These are phyloP conservation scores for Cecropterus lyciades DNA, from an alignment of 1,140 invertebrate genomes.

Conservation along the genomic window DNA sequence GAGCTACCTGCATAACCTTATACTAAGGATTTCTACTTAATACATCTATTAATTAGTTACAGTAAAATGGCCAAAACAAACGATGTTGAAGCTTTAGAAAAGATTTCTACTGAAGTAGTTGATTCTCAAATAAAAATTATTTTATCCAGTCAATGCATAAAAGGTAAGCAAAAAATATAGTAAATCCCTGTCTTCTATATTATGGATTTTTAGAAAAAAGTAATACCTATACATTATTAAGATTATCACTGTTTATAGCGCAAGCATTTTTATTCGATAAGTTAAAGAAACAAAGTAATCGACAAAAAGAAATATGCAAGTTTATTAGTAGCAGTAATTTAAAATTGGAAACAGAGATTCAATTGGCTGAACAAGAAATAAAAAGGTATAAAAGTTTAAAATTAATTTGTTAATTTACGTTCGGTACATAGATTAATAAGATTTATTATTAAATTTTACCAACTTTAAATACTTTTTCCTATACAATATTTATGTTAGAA, in stretches of 20 bases:
- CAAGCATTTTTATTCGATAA: conserved; percentile 58
- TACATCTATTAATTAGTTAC: not conserved
- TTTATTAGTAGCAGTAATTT: conserved; percentile 61
- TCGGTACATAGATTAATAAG: not conserved
- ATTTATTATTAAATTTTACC: conserved; percentile 16
- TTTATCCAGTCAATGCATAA: conserved; percentile 61
- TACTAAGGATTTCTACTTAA: not conserved
- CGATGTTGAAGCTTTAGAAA: conserved; percentile 58
- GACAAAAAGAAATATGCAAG: conserved; percentile 55
- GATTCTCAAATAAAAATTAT: conserved; percentile 64
- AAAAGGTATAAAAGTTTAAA: conserved; percentile 60
- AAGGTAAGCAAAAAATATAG: conserved; percentile 56
- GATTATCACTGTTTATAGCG: conserved; percentile 45
- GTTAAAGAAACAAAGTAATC: conserved; percentile 55
- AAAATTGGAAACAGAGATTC: conserved; percentile 64
- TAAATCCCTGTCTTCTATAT: no score
- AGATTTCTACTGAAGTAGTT: conserved; percentile 60
- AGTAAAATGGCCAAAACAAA: conserved; percentile 55
- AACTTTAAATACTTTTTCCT: no score
- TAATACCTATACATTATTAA: no score
- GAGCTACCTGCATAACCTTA: no score
- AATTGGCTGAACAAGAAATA: conserved; percentile 59
- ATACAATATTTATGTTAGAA: no score
- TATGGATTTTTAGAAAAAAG: no score
- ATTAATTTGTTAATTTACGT: no score